Conservation (phyloP, 1,140 invertebrate genomes). For the Penaeus vannamei region DNA sequence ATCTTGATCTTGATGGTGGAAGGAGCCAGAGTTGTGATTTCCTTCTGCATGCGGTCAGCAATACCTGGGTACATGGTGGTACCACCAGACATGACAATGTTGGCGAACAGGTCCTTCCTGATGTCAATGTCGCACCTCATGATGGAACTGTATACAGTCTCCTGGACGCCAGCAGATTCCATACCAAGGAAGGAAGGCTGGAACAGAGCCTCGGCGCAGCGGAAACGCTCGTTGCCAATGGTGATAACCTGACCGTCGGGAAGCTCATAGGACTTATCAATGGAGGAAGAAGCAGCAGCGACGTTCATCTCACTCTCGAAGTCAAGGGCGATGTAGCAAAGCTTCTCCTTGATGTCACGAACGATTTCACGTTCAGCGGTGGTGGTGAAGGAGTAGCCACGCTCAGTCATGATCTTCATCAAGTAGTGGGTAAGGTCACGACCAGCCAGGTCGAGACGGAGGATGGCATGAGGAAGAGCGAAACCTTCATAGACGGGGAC, state of each 20-base stretch:
- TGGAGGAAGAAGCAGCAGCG: too few relatives aligned
- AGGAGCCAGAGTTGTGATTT: conserved; percentile 76
- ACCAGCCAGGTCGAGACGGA: conserved; percentile 16
- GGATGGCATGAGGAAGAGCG: conserved; percentile 59
- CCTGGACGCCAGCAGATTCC: conserved; percentile 7
- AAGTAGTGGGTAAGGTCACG: too few relatives aligned
- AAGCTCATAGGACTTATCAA: too few relatives aligned
- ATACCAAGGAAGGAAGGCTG: conserved; percentile 16
- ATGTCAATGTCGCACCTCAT: conserved; percentile 78
- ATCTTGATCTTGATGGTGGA: conserved; percentile 74
- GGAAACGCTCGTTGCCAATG: too few relatives aligned
- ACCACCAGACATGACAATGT: conserved; percentile 78
- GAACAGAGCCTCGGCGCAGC: not conserved
- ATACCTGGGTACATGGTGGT: conserved; percentile 78
- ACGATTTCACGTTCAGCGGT: too few relatives aligned
- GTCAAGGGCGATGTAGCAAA: too few relatives aligned
- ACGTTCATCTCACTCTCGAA: too few relatives aligned
- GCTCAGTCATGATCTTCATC: too few relatives aligned
- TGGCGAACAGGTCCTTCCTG: conserved; percentile 87
- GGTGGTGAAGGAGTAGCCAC: too few relatives aligned
- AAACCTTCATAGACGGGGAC: conserved; percentile 60
- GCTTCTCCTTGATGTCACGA: too few relatives aligned
- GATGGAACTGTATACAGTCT: conserved; percentile 84
- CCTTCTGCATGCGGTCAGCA: conserved; percentile 77
- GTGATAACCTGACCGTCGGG: too few relatives aligned